Base-by-base conservation (phyloP, 2,888 invertebrate species). In the Pegoplata infirma region DNA sequence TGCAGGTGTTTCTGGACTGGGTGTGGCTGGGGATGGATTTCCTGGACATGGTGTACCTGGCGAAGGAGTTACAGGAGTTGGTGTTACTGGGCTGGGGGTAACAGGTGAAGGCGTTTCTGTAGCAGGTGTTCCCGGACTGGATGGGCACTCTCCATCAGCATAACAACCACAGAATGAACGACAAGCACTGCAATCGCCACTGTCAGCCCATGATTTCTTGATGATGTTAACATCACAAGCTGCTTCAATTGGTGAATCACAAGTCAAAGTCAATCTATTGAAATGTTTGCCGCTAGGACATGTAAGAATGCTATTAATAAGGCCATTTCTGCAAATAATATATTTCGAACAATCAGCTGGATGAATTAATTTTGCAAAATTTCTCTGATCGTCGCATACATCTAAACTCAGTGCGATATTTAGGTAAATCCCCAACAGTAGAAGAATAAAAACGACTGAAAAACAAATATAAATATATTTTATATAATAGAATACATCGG, bases 291-390 rank as follows among this genome's bases (percentile, higher is more conserved):
- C 58, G 0, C 1, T 5, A 5, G 19, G 16, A 47, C 68, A 68
- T 5, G 14, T 49, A 8, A 32, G 1, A 10, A 68, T 40, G 1
- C n/a, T 10, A 10, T 21, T 36, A 1, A 49, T 49, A 21, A 3
- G 19, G 6, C 47, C 68, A 40, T 14, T 12, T 12, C 10, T 3
- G 21, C 68, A 68, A 7, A 68, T 49, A 28, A 68, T 56, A 23
- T 58, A 68, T 12, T 36, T 58, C 0, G 68, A 49, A 40, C 68
- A 68, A 23, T 68, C 58, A 14, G 36, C 16, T 5, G 68, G 68
- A 36, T 58, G 49, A 12, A 56, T 12, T 68, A 68, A 14, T 21
- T 16, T 32, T 4, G 68, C 23, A 3, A 47, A 47, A 56, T 58
- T 23, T 12, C 4, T 10, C 14, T 68, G 68, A 3, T 21, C 49